phyloP scores from a whole-genome alignment of 2,113 vertebrate genomes.

The Heterocephalus glaber region DNA sequence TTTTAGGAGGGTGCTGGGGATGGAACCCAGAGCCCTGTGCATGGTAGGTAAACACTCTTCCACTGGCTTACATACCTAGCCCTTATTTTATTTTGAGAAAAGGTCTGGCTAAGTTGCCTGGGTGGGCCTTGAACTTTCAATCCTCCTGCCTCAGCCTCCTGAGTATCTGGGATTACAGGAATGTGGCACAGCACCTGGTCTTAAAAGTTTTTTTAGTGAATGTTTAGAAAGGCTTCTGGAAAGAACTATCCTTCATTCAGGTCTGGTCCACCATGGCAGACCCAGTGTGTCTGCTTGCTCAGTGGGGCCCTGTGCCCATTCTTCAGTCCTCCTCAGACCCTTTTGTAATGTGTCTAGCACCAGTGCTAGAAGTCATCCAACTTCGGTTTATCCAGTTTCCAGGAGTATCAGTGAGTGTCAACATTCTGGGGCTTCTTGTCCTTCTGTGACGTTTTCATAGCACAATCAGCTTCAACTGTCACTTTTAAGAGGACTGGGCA shows the following conservation, averaged over 20 bases:
- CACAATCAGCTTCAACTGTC: neutral
- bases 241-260: neutral
- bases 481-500: neutral
- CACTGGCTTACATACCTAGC: neutral
- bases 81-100: neutral
- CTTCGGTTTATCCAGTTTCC: neutral
- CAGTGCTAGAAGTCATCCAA: neutral
- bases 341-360: neutral
- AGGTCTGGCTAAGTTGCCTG: neutral
- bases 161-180: neutral
- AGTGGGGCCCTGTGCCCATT: neutral
- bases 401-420: neutral
- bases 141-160: neutral
- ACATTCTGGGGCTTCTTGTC: neutral
- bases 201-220: neutral
- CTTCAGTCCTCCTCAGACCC: neutral
- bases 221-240: neutral
- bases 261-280: neutral
- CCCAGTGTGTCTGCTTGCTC: neutral
- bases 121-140: neutral
- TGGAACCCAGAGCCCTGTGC: no score
- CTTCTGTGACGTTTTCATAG: constrained; percentile 3
- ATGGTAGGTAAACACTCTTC: neutral
- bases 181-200: neutral
- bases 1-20: no score